Evolutionary conservation across 2,113 vertebrate genomes (phyloP).

Genomic region (Ailurus styani): DNA sequence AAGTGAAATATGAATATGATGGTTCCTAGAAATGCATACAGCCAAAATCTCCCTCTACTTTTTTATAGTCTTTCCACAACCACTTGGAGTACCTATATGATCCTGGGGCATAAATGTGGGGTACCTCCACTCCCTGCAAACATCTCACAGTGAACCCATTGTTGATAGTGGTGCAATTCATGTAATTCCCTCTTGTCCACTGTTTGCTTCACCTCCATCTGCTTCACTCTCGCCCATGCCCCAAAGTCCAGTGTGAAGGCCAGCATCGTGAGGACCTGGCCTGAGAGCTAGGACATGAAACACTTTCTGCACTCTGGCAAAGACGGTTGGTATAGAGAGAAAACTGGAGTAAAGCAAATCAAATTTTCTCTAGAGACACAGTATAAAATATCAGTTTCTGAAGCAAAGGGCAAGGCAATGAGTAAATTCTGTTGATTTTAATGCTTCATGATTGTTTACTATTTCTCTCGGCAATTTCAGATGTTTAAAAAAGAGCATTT

Average conservation of each 20-base stretch:
- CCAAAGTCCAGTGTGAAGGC: background rate
- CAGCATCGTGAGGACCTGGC: background rate
- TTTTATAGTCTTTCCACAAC: background rate
- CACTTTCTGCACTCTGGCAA: background rate
- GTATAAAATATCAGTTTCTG: background rate
- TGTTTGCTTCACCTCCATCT: background rate
- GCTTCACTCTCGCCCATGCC: background rate
- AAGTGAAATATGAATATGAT: background rate
- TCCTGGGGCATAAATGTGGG: background rate
- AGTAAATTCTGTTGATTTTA: conserved; percentile 1
- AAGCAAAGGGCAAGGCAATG: background rate
- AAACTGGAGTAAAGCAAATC: background rate
- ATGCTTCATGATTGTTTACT: background rate
- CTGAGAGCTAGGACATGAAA: background rate
- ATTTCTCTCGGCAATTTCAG: background rate
- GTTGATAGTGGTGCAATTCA: too few species aligned
- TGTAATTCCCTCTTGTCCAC: background rate
- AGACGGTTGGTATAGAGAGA: background rate
- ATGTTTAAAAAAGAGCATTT: background rate
- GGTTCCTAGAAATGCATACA: background rate
- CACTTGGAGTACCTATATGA: background rate
- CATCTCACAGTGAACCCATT: background rate
- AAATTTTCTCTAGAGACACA: background rate
- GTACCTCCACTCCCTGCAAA: background rate
- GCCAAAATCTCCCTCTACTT: background rate